Base-by-base conservation (phyloP, 1,140 invertebrate genomes). In the Phortica variegata region DNA sequence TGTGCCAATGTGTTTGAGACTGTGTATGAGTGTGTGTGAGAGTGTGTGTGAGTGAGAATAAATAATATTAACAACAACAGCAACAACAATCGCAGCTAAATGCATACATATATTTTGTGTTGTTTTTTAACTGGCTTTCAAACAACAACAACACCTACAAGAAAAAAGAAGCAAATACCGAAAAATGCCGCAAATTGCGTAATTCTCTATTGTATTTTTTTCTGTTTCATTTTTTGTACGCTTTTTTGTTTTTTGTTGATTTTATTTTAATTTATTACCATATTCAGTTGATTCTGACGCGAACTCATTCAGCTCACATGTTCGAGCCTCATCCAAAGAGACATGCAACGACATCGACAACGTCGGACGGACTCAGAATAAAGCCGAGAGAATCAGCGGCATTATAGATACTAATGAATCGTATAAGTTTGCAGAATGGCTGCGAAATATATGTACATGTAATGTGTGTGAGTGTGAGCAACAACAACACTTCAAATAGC, bases 261-360 rank as follows among this genome's bases (percentile, higher is more conserved):
- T 65, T 61, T 52, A 48, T 55, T 36, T 70, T 69, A 69, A 69
- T 69, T 69, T 69, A 69, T 69, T 70, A 69, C 56, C 65, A 69
- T 69, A 70, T 70, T 70, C 65, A 69, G 60, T 26, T 52, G 65
- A 69, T 59, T 60, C 58, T 57, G 62, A 69, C 60, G 65, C 57
- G 65, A 53, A 56, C 58, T 56, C 56, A 59, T 42, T n/a, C n/a
- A n/a, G n/a, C n/a, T n/a, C n/a, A n/a, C n/a, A n/a, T n/a, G n/a
- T n/a, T n/a, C n/a, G n/a, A n/a, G n/a, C n/a, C n/a, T n/a, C n/a
- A n/a, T n/a, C n/a, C n/a, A n/a, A n/a, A n/a, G n/a, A n/a, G n/a
- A 31, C n/a, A 31, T 52, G 56, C 56, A 59, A 58, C 52, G 54
- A 37, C 60, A 69, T 43, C 45, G 21, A 32, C 41, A 26, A n/a